A percentile compares a stretch with the other conserved stretches of the same genome.
These are phyloP conservation scores for Drosophila pseudoobscura DNA, from an alignment of 1,140 invertebrate species.

Conservation along the genomic window DNA sequence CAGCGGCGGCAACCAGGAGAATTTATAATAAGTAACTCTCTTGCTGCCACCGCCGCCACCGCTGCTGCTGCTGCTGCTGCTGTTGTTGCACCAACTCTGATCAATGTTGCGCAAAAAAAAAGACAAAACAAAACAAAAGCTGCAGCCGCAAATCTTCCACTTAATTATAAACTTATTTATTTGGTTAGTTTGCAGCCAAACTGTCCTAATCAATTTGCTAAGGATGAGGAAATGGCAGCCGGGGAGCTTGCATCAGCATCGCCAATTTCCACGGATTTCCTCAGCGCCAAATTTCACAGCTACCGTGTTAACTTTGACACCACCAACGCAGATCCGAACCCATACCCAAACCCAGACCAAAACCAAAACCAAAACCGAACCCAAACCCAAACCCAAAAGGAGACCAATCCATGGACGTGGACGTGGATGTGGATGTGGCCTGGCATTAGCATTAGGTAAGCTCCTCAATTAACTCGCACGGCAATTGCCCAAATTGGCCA, in stretches of 20 bases:
- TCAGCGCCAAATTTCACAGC: conserved; percentile 77
- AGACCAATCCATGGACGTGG: conserved; percentile 13
- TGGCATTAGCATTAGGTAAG: conserved; percentile 77
- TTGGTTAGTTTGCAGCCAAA: conserved; percentile 64
- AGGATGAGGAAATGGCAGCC: conserved; percentile 73
- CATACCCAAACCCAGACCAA: neutral
- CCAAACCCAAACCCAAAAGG: conserved; percentile 5
- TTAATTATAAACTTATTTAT: conserved; percentile 80
- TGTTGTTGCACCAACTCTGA: conserved; percentile 41
- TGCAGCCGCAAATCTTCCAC: conserved; percentile 51
- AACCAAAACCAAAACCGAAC: neutral
- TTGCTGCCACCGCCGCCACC: conserved; percentile 24
- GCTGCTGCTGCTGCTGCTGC: conserved; percentile 30
- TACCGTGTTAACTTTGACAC: conserved; percentile 80
- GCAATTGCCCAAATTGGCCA: conserved; percentile 71
- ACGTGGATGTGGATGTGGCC: conserved; percentile 28
- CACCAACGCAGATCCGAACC: conserved; percentile 53
- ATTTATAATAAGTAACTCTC: conserved; percentile 70
- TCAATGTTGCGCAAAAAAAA: conserved; percentile 61
- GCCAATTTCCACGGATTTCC: conserved; percentile 65
- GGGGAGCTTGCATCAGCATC: conserved; percentile 35
- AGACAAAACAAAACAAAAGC: conserved; percentile 16
- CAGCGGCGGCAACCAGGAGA: conserved; percentile 29
- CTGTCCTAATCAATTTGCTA: conserved; percentile 81
- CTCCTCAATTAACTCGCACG: conserved; percentile 65